Evolutionary conservation across 1,140 invertebrate genomes (phyloP).

Genomic region (Philaenus spumarius): DNA sequence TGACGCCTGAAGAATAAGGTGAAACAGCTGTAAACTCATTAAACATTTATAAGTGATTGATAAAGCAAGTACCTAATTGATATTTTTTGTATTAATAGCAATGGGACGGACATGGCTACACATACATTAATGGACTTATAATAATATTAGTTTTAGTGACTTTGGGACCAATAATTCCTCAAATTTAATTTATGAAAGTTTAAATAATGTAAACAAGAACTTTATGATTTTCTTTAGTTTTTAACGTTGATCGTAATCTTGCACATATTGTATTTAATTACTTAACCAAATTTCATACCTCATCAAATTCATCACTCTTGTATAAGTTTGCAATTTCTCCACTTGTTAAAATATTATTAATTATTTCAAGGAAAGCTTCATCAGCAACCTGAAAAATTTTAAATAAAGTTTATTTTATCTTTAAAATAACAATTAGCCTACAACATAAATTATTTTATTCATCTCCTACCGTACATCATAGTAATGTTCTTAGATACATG

Average conservation of each 20-base stretch:
- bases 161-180: not conserved
- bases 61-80: no score
- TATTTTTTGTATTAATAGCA: no score
- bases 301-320: conserved; percentile 77
- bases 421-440: no score
- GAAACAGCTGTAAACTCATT: no score
- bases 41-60: no score
- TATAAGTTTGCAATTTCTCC: conserved; percentile 79
- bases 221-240: not conserved
- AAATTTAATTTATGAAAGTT: not conserved
- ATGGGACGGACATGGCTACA: no score
- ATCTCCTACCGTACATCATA: not conserved
- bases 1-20: no score
- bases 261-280: no score
- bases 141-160: no score
- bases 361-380: conserved; percentile 77
- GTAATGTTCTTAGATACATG: not conserved
- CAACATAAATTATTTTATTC: not conserved
- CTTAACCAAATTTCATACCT: conserved; percentile 51
- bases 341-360: conserved; percentile 79
- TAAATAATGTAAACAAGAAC: not conserved
- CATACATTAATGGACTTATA: no score
- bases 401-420: no score
- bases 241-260: no score
- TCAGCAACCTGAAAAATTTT: conserved; percentile 51